phyloP scores from a whole-genome alignment of 2,888 invertebrate species.

The Lamproptera curius region DNA sequence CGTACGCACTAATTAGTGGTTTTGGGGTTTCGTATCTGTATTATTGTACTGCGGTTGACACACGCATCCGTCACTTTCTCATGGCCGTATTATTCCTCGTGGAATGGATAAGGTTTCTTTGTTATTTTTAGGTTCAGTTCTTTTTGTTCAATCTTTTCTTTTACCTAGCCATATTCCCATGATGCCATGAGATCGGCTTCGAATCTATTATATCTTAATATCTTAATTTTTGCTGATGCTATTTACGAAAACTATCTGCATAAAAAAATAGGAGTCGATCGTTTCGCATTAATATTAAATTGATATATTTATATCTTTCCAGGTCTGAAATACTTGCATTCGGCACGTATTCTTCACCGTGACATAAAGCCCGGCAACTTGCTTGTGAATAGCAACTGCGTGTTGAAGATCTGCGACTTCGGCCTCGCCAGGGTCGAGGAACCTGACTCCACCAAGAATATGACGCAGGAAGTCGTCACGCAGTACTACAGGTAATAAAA shows the following conservation, averaged over 20 bases:
- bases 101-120: background rate
- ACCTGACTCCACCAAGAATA: constrained; percentile 93
- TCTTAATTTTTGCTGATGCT: too few species aligned
- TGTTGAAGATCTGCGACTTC: constrained; percentile 99
- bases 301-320: too few species aligned
- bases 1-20: background rate
- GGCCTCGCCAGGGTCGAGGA: constrained; percentile 98
- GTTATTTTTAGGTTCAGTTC: too few species aligned
- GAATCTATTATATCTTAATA: too few species aligned
- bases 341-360: constrained; percentile 97
- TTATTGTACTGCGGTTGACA: background rate
- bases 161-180: too few species aligned
- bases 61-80: background rate
- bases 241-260: too few species aligned
- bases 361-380: constrained; percentile 99
- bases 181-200: too few species aligned
- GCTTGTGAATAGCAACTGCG: constrained; percentile 99
- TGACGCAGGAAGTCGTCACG: constrained; percentile 99
- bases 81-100: background rate
- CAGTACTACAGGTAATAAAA: constrained; percentile 91
- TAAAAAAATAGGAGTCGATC: too few species aligned
- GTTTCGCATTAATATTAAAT: too few species aligned
- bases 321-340: constrained; percentile 99
- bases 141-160: too few species aligned
- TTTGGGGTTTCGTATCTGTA: background rate